Evolutionary conservation across 2,888 invertebrate genomes (phyloP).

Genomic region (Actias luna): DNA sequence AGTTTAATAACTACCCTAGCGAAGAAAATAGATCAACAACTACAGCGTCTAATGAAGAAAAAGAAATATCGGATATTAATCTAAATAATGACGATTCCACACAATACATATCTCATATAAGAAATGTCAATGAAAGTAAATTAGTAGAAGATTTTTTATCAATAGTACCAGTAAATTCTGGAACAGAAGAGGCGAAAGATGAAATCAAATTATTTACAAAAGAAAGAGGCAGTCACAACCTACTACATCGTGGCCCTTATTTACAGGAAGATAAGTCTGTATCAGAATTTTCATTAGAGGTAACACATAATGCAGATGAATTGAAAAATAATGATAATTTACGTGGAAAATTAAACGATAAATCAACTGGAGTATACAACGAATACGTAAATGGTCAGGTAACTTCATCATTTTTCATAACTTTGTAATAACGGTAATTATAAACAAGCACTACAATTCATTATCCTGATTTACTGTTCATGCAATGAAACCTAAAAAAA

Average conservation of each 20-base stretch:
- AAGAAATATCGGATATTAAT: constrained; percentile 9
- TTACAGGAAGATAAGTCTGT: constrained; percentile 48
- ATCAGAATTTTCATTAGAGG: constrained; percentile 61
- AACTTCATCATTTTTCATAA: constrained; percentile 16
- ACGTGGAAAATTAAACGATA: constrained; percentile 30
- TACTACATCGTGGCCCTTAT: constrained; percentile 9
- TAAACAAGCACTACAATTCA: neutral
- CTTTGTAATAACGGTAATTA: neutral
- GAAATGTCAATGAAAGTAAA: constrained; percentile 3
- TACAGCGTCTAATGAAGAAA: constrained; percentile 24
- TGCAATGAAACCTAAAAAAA: neutral
- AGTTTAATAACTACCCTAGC: constrained; percentile 39
- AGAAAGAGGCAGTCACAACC: constrained; percentile 17
- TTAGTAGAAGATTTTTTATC: neutral
- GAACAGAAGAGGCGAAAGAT: constrained; percentile 2
- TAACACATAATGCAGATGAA: constrained; percentile 22
- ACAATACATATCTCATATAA: neutral
- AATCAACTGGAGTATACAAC: constrained; percentile 24
- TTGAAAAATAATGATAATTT: constrained; percentile 20
- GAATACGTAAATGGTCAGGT: constrained; percentile 41
- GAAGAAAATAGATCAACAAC: constrained; percentile 26
- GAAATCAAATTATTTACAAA: constrained; percentile 10
- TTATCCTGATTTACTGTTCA: neutral
- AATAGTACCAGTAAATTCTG: neutral
- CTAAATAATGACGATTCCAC: neutral